These are phyloP conservation scores for Escarpia spicata DNA, from an alignment of 2,888 invertebrate genomes.

Conservation along the genomic window DNA sequence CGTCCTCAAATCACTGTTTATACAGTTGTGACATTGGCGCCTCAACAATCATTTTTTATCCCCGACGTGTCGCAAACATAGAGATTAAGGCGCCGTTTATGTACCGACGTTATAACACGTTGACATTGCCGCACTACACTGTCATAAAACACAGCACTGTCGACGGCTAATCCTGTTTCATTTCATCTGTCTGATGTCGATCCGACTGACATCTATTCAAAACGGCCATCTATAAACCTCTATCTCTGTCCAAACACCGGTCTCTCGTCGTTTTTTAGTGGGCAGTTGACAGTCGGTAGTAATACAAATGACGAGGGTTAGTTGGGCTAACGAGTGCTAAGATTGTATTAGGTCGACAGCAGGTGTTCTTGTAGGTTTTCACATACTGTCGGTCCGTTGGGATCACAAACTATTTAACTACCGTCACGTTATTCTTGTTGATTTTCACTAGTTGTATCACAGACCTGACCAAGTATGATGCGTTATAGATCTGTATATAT, in stretches of 20 bases:
- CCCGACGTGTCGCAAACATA: background rate
- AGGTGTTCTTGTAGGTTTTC: background rate
- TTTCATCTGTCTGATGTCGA: background rate
- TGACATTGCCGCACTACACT: background rate
- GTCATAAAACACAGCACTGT: background rate
- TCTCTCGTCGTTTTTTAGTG: background rate
- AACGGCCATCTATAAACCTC: constrained; percentile 1
- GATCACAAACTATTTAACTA: background rate
- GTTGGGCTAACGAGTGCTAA: background rate
- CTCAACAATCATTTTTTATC: background rate
- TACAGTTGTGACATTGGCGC: too few species aligned
- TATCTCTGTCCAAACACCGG: background rate
- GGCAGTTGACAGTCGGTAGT: background rate
- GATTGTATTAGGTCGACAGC: background rate
- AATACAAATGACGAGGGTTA: background rate
- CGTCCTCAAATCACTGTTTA: too few species aligned
- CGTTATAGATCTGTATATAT: background rate
- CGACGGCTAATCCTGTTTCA: background rate
- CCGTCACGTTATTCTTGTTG: background rate
- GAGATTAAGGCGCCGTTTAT: background rate
- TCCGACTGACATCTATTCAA: background rate
- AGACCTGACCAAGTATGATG: background rate
- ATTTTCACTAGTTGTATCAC: background rate
- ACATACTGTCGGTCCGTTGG: background rate
- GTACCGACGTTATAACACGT: background rate